Base-by-base conservation (phyloP, 2,888 invertebrate species). In the Drosophila algonquin region DNA sequence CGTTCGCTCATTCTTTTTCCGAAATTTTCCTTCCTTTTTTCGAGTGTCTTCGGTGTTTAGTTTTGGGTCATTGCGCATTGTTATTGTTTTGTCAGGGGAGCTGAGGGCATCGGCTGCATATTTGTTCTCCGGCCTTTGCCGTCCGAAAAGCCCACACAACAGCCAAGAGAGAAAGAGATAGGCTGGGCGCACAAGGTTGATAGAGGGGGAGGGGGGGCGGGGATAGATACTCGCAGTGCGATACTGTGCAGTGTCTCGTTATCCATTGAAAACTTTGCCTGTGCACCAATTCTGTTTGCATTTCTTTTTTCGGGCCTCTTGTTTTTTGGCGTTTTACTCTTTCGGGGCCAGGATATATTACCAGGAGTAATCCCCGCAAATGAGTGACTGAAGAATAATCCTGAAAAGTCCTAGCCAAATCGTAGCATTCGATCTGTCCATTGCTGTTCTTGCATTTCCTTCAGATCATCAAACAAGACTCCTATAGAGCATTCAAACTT, bases 1-100 rank as follows among this genome's bases (percentile, higher is more conserved):
- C 64, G 61, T 61, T 67, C 59, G 57, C 58, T 40, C 60, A 61
- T 56, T 59, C 47, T 44, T 45, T 55, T 69, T 56, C 30, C 10
- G 44, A 40, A 40, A 40, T 74, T 65, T 59, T 57, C 48, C 53
- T 51, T 32, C 32, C 32, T 32, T 55, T 63, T 67, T 67, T 60
- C 32, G 47, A 69, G 55, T 53, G 57, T 67, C 56, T 63, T 56
- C 51, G 63, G 77, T 81, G 82, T 83, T 83, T 85, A 82, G 82
- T 85, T 83, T 85, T 81, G 85, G 83, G 82, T 85, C 83, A 83
- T 83, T 82, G 83, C 82, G 73, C 77, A 75, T 75, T 82, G 85
- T 82, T 85, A 83, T 83, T 83, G 85, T 83, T 85, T 80, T 72
- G 71, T 73, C 58, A 71, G 63, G 58, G 64, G 16, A 70, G 50